phyloP scores from a whole-genome alignment of 2,113 vertebrate genomes.

The Spilogale gracilis region DNA sequence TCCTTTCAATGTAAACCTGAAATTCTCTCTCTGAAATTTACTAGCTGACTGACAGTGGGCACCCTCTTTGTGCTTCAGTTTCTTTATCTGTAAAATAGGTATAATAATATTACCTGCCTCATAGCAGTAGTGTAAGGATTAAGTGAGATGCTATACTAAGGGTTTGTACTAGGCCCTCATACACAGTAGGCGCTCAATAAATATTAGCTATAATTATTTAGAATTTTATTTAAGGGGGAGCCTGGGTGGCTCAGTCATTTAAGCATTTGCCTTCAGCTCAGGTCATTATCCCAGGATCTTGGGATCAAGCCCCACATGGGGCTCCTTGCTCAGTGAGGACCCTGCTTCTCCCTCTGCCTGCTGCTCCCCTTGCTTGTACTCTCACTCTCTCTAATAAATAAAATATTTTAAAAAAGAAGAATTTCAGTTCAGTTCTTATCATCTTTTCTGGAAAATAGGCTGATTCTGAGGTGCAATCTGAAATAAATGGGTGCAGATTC shows the following conservation, averaged over 20 bases:
- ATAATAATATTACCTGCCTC: neutral
- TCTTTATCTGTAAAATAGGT: conserved; percentile 3
- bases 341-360: too few relatives aligned
- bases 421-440: neutral
- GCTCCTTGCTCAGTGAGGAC: too few relatives aligned
- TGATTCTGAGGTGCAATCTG: neutral
- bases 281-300: too few relatives aligned
- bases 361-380: too few relatives aligned
- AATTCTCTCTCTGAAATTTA: conserved; percentile 50
- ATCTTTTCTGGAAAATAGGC: neutral
- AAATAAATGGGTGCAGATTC: neutral
- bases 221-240: neutral
- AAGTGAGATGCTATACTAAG: neutral
- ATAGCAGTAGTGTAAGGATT: neutral
- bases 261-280: too few relatives aligned
- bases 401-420: too few relatives aligned
- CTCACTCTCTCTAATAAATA: too few relatives aligned
- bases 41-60: neutral
- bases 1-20: neutral
- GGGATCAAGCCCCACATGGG: too few relatives aligned
- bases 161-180: neutral
- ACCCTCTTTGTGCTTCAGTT: neutral
- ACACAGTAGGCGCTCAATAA: neutral
- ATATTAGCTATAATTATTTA: neutral
- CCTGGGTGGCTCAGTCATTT: too few relatives aligned